Evolutionary conservation across 1,140 invertebrate species (phyloP), one percentile per base, ranked within the genome.

Genomic region (Drosophila lowei): DNA sequence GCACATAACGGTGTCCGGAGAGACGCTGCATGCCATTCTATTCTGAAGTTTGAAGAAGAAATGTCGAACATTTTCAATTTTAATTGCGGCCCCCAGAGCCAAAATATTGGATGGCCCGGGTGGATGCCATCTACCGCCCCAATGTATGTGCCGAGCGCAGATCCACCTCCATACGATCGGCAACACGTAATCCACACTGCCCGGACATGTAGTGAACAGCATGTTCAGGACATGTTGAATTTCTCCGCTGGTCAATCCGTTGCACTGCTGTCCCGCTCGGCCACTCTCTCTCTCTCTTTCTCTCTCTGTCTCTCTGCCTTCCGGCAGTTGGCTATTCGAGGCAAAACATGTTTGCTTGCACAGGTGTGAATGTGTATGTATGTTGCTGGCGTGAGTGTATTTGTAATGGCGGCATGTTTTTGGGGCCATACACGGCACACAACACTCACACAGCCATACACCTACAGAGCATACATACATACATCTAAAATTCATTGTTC

Each of bases 401-500:
- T 64, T 67, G 53, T 50, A 65, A 50, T 64, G 58, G 62, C 62
- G 50, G 68, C 77, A 72, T 83, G 79, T 85, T 85, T 84, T 79
- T 84, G 34, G 34, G 46, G 61, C 9, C 68, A 67, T 77, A 79
- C 64, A 79, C 54, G 25, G 18, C 18, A 2, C 18, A 18, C 1
- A 18, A 16, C 48, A 43, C 15, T 18, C 18, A 73, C n/a, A n/a
- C n/a, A n/a, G n/a, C n/a, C 13, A 13, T 30, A 18, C 15, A 46
- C 16, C 25, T 2, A 30, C 2, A 67, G 13, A 16, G 13, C n/a
- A 25, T 38, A 65, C 28, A 56, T 18, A 58, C 47, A 56, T 46
- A 65, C 81, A 86, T 86, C 81, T 88, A 86, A 74, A 81, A 86
- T 85, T 46, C 81, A 85, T 85, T 85, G 81, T 85, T 86, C 81